Evolutionary conservation across 2,113 vertebrate genomes (phyloP).

Genomic region (Hippocampus abdominalis): DNA sequence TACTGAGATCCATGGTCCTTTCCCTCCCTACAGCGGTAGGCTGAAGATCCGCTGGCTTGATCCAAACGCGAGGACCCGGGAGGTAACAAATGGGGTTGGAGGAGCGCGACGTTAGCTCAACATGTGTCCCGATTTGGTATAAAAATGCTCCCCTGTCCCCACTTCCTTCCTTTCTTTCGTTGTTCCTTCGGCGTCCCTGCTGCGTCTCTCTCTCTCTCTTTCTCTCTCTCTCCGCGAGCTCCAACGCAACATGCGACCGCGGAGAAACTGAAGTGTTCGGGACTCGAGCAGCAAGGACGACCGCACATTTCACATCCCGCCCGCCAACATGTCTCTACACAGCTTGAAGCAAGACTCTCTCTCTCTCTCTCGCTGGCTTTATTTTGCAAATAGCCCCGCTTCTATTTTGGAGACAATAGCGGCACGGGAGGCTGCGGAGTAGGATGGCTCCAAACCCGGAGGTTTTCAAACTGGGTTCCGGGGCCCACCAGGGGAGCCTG

Average conservation of each 20-base stretch:
- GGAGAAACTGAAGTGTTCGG: slow-evolving; percentile 23
- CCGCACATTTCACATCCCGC: slow-evolving; percentile 22
- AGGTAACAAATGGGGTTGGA: slow-evolving; percentile 42
- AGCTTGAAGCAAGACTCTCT: not conserved
- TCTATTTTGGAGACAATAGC: slow-evolving; percentile 53
- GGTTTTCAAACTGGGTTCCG: slow-evolving; percentile 47
- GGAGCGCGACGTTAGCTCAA: slow-evolving; percentile 66
- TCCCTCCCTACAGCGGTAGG: slow-evolving; percentile 5
- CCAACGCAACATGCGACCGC: slow-evolving; percentile 52
- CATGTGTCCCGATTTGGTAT: slow-evolving; percentile 74
- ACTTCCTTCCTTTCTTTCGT: slow-evolving; percentile 26
- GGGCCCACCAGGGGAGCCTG: slow-evolving; percentile 31
- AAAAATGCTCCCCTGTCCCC: slow-evolving; percentile 45
- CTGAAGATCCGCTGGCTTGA: slow-evolving; percentile 31
- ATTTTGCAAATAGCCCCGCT: slow-evolving; percentile 60
- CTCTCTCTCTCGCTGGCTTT: slow-evolving; percentile 27
- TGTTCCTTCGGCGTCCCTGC: slow-evolving; percentile 38
- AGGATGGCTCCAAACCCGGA: slow-evolving; percentile 44
- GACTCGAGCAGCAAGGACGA: slow-evolving; percentile 1
- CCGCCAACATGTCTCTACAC: not conserved
- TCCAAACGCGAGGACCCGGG: slow-evolving; percentile 44
- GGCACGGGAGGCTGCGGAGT: slow-evolving; percentile 46
- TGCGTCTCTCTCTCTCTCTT: not conserved
- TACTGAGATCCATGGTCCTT: slow-evolving; percentile 72
- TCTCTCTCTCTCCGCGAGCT: slow-evolving; percentile 19